A percentile compares a stretch with the other conserved stretches of the same genome.
These are phyloP conservation scores for Pissodes strobi DNA, from an alignment of 1,140 invertebrate genomes.

Conservation along the genomic window DNA sequence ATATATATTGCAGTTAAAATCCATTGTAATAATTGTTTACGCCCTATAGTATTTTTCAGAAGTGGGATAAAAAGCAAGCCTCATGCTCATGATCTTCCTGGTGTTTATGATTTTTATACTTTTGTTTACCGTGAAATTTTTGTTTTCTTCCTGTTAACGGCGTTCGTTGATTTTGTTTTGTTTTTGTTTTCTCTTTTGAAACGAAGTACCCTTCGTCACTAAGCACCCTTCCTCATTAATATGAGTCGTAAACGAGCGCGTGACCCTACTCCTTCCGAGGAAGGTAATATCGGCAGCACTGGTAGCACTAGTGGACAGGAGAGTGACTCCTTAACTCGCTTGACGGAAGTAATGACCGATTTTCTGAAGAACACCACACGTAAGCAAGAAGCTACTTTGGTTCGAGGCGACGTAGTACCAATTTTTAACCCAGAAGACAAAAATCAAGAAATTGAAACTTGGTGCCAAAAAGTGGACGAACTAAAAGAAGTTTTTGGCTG, in stretches of 20 bases:
- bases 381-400: neutral
- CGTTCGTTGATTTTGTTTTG: too few species aligned
- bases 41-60: conserved; percentile 1
- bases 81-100: too few species aligned
- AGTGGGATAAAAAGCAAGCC: conserved; percentile 3
- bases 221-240: too few species aligned
- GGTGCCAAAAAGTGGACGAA: conserved; percentile 46
- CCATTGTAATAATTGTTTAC: too few species aligned
- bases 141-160: neutral
- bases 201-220: neutral
- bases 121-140: neutral
- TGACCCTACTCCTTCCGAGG: neutral
- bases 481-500: conserved; percentile 37
- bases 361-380: neutral
- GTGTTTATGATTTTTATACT: neutral
- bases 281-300: neutral
- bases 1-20: too few species aligned
- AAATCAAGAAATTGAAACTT: conserved; percentile 5
- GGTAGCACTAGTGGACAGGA: neutral
- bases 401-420: neutral
- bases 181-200: too few species aligned
- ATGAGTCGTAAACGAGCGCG: neutral
- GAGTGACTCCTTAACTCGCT: neutral
- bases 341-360: neutral
- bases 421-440: conserved; percentile 2